Conservation (phyloP, 2,888 invertebrate species). For the Limnephilus auricula region DNA sequence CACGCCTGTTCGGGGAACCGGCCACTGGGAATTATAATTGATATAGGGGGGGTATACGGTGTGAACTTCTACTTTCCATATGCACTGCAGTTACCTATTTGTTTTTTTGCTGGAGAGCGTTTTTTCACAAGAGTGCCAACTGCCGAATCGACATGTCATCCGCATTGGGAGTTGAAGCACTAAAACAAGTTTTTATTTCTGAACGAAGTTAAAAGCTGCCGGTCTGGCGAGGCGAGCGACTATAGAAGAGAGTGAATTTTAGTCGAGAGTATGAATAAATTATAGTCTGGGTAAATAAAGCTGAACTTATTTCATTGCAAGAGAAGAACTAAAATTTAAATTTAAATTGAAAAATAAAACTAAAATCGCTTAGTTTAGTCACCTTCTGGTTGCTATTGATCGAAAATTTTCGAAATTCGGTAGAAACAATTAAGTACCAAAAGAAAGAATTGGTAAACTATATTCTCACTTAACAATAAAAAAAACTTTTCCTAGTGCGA, state of each 20-base stretch:
- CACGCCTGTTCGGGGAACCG: not conserved
- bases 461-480: too few relatives aligned
- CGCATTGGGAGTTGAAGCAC: too few relatives aligned
- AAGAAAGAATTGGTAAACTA: not conserved
- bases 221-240: too few relatives aligned
- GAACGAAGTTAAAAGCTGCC: too few relatives aligned
- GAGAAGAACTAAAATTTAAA: not conserved
- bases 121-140: too few relatives aligned
- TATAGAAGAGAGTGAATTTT: too few relatives aligned
- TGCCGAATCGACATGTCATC: too few relatives aligned
- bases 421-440: not conserved
- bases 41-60: not conserved
- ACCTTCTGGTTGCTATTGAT: not conserved
- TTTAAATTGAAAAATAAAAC: not conserved
- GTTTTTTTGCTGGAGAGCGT: too few relatives aligned
- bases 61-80: not conserved
- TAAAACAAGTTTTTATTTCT: too few relatives aligned
- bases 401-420: not conserved
- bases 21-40: not conserved
- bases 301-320: not conserved
- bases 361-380: not conserved
- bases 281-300: not conserved
- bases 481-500: too few relatives aligned
- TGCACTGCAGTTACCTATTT: not conserved
- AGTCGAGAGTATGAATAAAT: too few relatives aligned